phyloP scores from a whole-genome alignment of 2,113 vertebrate genomes.

The Eira barbara region DNA sequence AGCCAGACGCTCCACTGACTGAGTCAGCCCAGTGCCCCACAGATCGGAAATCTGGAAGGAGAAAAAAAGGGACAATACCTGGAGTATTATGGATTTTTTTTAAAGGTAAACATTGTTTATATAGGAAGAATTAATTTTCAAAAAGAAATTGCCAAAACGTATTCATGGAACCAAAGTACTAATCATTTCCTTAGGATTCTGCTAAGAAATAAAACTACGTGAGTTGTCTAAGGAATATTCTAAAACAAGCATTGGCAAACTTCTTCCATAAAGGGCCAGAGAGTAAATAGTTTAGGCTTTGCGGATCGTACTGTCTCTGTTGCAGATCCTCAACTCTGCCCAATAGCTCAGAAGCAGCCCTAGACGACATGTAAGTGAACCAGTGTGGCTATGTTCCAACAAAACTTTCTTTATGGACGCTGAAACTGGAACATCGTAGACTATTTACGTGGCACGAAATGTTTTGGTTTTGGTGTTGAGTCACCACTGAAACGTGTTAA shows the following conservation, averaged over 20 bases:
- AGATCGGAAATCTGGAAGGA: not conserved
- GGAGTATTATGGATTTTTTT: not conserved
- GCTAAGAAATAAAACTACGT: conserved; percentile 3
- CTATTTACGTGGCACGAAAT: not conserved
- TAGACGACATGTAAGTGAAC: not conserved
- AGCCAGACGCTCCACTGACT: not conserved
- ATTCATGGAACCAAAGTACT: not conserved
- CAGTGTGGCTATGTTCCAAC: not conserved
- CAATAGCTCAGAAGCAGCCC: not conserved
- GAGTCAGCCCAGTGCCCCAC: not conserved
- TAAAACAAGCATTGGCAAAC: not conserved
- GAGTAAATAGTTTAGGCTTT: not conserved
- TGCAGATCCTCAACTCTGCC: not conserved
- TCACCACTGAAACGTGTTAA: not conserved
- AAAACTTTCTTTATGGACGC: not conserved
- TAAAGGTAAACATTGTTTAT: not conserved
- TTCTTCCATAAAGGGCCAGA: not conserved
- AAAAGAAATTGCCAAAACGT: not conserved
- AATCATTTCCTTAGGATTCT: not conserved
- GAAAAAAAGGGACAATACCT: not conserved
- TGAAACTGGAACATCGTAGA: not conserved
- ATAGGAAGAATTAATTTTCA: not conserved
- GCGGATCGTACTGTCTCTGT: not conserved
- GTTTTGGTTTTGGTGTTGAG: not conserved
- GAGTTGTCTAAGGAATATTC: not conserved